Conservation (phyloP, 2,888 invertebrate species). For the Protula sp. region DNA sequence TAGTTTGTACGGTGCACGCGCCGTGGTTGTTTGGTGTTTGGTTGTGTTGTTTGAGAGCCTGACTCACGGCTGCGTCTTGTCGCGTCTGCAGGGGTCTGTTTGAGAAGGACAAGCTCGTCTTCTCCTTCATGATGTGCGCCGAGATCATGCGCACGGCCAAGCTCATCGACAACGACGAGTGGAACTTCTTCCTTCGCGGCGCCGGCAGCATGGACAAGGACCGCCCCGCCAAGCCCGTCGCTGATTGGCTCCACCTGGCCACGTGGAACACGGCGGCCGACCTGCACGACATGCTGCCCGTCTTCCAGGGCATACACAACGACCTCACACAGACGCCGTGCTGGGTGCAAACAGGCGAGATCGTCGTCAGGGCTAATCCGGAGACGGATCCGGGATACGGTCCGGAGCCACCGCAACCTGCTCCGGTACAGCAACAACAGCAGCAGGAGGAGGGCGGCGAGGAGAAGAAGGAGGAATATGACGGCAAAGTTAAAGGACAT, state of each 20-base stretch:
- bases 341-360: slow-evolving; percentile 37
- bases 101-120: slow-evolving; percentile 55
- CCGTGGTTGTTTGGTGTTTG: no score
- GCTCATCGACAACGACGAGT: slow-evolving; percentile 62
- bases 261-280: slow-evolving; percentile 69
- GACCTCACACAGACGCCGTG: slow-evolving; percentile 44
- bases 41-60: no score
- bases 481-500: slow-evolving; percentile 47
- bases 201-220: slow-evolving; percentile 51
- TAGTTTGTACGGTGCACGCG: no score
- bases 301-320: slow-evolving; percentile 42
- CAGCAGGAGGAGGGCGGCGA: slow-evolving; percentile 17
- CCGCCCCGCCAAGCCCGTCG: slow-evolving; percentile 57
- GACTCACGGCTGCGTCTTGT: no score
- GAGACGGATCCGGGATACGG: slow-evolving; percentile 31
- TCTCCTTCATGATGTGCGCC: slow-evolving; percentile 67
- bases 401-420: slow-evolving; percentile 35
- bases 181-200: slow-evolving; percentile 76
- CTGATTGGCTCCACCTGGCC: slow-evolving; percentile 61
- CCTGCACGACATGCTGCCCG: slow-evolving; percentile 60
- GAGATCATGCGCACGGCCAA: slow-evolving; percentile 68
- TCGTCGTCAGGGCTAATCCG: slow-evolving; percentile 42
- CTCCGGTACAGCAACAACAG: slow-evolving; percentile 9
- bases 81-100: slow-evolving; percentile 50
- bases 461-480: slow-evolving; percentile 20